Evolutionary conservation across 2,797 vertebrate genomes (phyloP).

Genomic region (Mastacembelus armatus): DNA sequence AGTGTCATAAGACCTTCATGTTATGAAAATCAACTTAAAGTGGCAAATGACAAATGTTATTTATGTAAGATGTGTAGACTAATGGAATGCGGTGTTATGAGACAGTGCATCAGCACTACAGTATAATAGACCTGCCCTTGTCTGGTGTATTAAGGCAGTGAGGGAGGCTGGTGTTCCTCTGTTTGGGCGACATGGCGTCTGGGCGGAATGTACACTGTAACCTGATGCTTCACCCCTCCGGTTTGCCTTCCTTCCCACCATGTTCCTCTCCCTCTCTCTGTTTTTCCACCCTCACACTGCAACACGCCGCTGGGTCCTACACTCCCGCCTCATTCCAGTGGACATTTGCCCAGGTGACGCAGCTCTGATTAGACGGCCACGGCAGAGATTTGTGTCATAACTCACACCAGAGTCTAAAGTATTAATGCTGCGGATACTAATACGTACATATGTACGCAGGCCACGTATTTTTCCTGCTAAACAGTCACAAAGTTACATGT

Average conservation of each 20-base stretch:
- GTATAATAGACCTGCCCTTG: conserved; percentile 65
- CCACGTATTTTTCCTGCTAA: not conserved
- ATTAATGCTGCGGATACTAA: conserved; percentile 6
- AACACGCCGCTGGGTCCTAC: conserved; percentile 68
- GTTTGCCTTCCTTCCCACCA: conserved; percentile 72
- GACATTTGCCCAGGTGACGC: conserved; percentile 54
- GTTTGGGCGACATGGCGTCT: conserved; percentile 81
- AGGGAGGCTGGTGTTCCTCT: conserved; percentile 68
- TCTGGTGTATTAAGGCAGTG: conserved; percentile 67
- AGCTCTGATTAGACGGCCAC: conserved; percentile 32
- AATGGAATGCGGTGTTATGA: conserved; percentile 48
- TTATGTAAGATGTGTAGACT: conserved; percentile 40
- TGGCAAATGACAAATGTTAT: conserved; percentile 30
- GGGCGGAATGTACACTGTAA: conserved; percentile 81
- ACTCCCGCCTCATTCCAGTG: conserved; percentile 42
- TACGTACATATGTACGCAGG: not conserved
- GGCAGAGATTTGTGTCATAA: conserved; percentile 8
- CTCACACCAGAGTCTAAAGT: conserved; percentile 30
- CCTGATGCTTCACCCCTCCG: conserved; percentile 76
- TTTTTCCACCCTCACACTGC: conserved; percentile 70
- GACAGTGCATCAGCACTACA: conserved; percentile 48
- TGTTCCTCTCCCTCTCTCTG: conserved; percentile 58
- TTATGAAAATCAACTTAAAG: conserved; percentile 35
- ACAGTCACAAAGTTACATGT: not conserved
- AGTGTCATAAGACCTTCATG: conserved; percentile 33